These are phyloP conservation scores for Allygus modestus DNA, from an alignment of 2,888 invertebrate species.

Conservation along the genomic window DNA sequence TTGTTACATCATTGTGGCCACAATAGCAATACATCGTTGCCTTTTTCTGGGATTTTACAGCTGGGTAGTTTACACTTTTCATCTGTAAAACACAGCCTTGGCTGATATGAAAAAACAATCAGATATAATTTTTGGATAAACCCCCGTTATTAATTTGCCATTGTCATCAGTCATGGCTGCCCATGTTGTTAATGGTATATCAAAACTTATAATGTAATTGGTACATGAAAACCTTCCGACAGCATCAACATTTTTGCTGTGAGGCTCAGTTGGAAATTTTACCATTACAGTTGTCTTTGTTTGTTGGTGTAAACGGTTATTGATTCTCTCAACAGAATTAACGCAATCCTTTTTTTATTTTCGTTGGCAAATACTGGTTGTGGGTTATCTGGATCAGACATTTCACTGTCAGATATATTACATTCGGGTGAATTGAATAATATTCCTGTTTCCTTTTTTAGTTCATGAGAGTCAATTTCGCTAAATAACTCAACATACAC, in stretches of 20 bases:
- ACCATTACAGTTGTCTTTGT: not conserved
- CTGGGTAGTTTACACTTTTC: not conserved
- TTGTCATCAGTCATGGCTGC: not conserved
- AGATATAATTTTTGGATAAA: not conserved
- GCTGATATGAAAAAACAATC: not conserved
- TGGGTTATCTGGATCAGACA: not conserved
- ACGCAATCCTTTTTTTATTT: too few relatives aligned
- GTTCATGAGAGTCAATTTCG: too few relatives aligned
- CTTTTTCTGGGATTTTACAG: not conserved
- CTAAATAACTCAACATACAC: too few relatives aligned
- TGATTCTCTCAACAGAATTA: too few relatives aligned
- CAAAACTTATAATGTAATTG: not conserved
- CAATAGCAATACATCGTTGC: not conserved
- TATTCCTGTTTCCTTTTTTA: too few relatives aligned
- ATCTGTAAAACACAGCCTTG: not conserved
- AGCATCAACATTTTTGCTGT: not conserved
- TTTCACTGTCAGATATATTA: not conserved
- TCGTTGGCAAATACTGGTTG: not conserved
- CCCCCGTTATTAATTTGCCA: not conserved
- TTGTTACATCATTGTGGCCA: not conserved
- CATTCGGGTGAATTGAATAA: too few relatives aligned
- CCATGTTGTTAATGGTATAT: not conserved
- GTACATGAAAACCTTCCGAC: not conserved
- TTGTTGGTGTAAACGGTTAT: too few relatives aligned
- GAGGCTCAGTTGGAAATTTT: not conserved